A percentile compares a stretch with the other conserved stretches of the same genome.
phyloP scores from a whole-genome alignment of 2,888 invertebrate genomes.

The Sarcophaga subvicina region DNA sequence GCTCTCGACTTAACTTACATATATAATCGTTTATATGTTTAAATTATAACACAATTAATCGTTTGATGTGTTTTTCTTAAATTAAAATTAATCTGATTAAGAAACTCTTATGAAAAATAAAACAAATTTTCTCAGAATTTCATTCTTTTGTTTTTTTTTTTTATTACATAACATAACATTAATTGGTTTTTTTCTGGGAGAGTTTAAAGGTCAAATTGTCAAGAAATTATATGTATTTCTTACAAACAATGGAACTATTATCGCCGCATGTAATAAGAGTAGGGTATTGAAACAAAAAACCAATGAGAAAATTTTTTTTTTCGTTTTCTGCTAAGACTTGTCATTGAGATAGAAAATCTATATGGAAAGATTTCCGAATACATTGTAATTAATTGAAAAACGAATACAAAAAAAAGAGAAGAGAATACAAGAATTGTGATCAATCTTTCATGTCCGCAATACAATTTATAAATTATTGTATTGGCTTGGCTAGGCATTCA shows the following conservation, averaged over 20 bases:
- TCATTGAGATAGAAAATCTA: slow-evolving; percentile 49
- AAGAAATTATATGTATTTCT: not conserved
- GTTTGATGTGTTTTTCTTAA: too few relatives aligned
- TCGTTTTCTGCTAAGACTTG: not conserved
- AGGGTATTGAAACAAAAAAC: slow-evolving; percentile 20
- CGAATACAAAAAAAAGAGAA: slow-evolving; percentile 6
- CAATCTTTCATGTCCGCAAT: slow-evolving; percentile 21
- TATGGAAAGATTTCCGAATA: slow-evolving; percentile 53
- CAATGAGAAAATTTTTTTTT: not conserved
- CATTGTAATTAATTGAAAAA: slow-evolving; percentile 64
- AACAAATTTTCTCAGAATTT: too few relatives aligned
- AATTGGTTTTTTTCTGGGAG: too few relatives aligned
- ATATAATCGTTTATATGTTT: too few relatives aligned
- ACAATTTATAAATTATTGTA: not conserved
- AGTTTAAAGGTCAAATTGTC: too few relatives aligned
- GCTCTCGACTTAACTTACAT: too few relatives aligned
- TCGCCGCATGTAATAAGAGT: not conserved
- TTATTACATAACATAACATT: too few relatives aligned
- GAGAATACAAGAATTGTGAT: slow-evolving; percentile 33
- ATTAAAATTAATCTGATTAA: too few relatives aligned
- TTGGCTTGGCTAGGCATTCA: not conserved
- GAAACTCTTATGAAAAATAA: too few relatives aligned
- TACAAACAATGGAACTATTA: not conserved
- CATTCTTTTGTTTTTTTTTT: too few relatives aligned
- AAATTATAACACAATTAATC: too few relatives aligned